A percentile compares a stretch with the other conserved stretches of the same genome.
Conservation (phyloP, 2,888 invertebrate species). For the Drosophila tanythrix region DNA sequence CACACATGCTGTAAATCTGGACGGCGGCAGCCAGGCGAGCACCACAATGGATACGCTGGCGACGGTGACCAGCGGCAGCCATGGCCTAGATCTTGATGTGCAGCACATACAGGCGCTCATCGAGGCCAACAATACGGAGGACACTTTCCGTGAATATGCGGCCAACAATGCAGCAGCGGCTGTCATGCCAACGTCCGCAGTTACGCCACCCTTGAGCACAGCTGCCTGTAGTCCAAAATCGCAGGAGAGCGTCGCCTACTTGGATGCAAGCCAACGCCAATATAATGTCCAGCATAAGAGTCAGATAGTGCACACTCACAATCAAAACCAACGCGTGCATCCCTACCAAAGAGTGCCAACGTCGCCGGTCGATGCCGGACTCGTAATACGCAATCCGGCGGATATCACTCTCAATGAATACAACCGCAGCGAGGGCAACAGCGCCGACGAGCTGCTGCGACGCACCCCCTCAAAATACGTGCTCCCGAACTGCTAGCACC, state of each 20-base stretch:
- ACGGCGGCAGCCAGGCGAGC: conserved; percentile 80
- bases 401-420: conserved; percentile 85
- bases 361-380: conserved; percentile 57
- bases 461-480: conserved; percentile 82
- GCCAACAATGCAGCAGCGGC: conserved; percentile 30
- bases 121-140: conserved; percentile 66
- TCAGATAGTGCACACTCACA: conserved; percentile 63
- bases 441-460: conserved; percentile 80
- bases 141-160: conserved; percentile 63
- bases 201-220: conserved; percentile 67
- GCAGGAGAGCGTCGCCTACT: conserved; percentile 46
- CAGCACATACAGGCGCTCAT: conserved; percentile 73
- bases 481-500: conserved; percentile 71
- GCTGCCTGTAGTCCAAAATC: conserved; percentile 62
- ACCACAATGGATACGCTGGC: conserved; percentile 81
- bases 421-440: conserved; percentile 79
- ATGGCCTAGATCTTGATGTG: conserved; percentile 72
- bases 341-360: conserved; percentile 70
- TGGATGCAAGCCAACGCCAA: conserved; percentile 39
- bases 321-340: conserved; percentile 52
- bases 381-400: conserved; percentile 80
- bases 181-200: conserved; percentile 40
- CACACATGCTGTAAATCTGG: conserved; percentile 73
- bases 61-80: conserved; percentile 58
- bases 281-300: conserved; percentile 49